Conservation (phyloP, 2,797 vertebrate genomes). For the Thunnus albacares region DNA sequence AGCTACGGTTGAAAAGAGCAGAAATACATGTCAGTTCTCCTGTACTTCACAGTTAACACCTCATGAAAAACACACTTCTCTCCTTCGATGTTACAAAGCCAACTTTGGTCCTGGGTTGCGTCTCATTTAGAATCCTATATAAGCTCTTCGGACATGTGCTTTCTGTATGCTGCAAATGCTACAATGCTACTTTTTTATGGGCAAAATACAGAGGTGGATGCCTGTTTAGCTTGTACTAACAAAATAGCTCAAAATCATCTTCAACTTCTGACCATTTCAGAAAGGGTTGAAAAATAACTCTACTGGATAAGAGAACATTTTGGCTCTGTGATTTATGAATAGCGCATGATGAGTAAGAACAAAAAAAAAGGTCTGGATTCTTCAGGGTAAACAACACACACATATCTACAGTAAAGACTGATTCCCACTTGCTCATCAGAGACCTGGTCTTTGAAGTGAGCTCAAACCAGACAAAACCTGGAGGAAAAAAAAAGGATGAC, state of each 20-base stretch:
- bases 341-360: constrained; percentile 9
- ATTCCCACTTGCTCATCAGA: constrained; percentile 21
- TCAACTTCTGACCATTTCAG: background rate
- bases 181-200: no score
- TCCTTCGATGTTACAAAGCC: no score
- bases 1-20: no score
- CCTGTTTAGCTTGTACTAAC: background rate
- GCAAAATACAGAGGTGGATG: background rate
- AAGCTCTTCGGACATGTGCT: background rate
- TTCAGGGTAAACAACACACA: constrained; percentile 13
- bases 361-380: background rate
- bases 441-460: constrained; percentile 46
- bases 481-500: constrained; percentile 43
- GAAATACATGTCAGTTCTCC: no score
- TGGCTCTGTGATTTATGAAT: constrained; percentile 39
- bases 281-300: background rate
- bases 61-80: no score
- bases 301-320: background rate
- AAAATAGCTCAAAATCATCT: background rate
- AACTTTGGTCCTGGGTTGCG: no score
- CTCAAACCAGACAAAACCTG: constrained; percentile 45
- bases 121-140: background rate
- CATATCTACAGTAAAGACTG: constrained; percentile 7
- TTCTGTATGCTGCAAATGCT: no score
- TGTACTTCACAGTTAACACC: no score